Conservation (phyloP, 1,140 invertebrate genomes). For the Meloidogyne hapla region DNA sequence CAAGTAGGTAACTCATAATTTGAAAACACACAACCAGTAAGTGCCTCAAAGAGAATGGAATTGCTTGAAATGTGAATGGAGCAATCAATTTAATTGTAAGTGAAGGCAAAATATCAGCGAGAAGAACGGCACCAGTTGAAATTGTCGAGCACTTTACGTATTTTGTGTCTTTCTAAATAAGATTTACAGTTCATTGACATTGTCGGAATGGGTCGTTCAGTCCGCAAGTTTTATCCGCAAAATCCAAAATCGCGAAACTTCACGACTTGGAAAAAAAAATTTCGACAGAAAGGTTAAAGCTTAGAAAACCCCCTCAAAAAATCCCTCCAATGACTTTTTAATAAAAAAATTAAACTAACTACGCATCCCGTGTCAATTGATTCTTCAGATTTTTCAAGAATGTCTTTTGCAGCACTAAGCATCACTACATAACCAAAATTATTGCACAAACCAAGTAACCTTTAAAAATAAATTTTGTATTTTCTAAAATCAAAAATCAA, state of each 20-base stretch:
- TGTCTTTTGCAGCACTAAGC: conserved; percentile 48
- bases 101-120: conserved; percentile 54
- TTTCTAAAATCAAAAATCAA: background rate
- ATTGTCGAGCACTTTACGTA: conserved; percentile 40
- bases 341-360: conserved; percentile 12
- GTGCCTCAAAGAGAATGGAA: conserved; percentile 40
- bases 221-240: no score
- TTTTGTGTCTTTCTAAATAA: conserved; percentile 31
- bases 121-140: conserved; percentile 49
- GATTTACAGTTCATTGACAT: background rate
- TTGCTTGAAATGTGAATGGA: conserved; percentile 45
- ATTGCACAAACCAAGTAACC: conserved; percentile 49
- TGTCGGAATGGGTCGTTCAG: no score
- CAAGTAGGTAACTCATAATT: conserved; percentile 37
- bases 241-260: no score
- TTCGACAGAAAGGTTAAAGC: no score
- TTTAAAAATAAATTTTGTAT: background rate
- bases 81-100: conserved; percentile 43
- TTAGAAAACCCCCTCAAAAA: no score
- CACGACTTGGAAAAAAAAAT: no score
- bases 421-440: conserved; percentile 53
- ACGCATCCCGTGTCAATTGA: conserved; percentile 32
- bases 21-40: conserved; percentile 33
- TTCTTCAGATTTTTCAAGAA: conserved; percentile 36
- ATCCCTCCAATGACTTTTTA: background rate